These are phyloP conservation scores for Erythrocercus mccallii DNA, from an alignment of 2,113 vertebrate genomes.

Conservation along the genomic window DNA sequence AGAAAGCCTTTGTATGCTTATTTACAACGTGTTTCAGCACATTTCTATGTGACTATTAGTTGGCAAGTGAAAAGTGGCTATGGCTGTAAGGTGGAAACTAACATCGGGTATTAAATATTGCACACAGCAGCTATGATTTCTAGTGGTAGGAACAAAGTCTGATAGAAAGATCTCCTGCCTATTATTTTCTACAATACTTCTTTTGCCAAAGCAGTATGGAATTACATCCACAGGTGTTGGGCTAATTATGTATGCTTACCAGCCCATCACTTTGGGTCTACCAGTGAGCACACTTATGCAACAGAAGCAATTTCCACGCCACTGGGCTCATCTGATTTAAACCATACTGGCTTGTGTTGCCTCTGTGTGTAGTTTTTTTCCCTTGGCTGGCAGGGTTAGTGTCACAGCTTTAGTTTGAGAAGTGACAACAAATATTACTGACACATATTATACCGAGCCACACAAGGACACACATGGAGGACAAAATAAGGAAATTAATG, in stretches of 20 bases:
- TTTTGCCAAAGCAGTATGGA: neutral
- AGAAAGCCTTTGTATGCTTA: neutral
- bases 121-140: neutral
- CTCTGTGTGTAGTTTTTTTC: slow-evolving; percentile 18
- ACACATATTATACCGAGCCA: neutral
- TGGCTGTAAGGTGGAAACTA: slow-evolving; percentile 25
- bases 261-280: neutral
- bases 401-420: slow-evolving; percentile 41
- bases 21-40: neutral
- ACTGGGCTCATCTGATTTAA: slow-evolving; percentile 62
- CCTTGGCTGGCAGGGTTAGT: slow-evolving; percentile 50
- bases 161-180: neutral
- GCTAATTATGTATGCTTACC: neutral
- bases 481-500: neutral
- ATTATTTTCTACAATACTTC: neutral
- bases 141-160: neutral
- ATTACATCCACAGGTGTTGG: neutral
- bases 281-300: slow-evolving; percentile 45
- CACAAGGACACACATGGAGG: slow-evolving; percentile 1
- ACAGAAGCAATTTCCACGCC: slow-evolving; percentile 53
- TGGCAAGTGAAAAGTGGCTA: slow-evolving; percentile 12
- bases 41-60: neutral
- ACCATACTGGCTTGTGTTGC: slow-evolving; percentile 39
- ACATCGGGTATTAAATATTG: slow-evolving; percentile 9
- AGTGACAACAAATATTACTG: slow-evolving; percentile 44